phyloP scores from a whole-genome alignment of 1,140 invertebrate genomes.

The Neoseiulus cucumeris region DNA sequence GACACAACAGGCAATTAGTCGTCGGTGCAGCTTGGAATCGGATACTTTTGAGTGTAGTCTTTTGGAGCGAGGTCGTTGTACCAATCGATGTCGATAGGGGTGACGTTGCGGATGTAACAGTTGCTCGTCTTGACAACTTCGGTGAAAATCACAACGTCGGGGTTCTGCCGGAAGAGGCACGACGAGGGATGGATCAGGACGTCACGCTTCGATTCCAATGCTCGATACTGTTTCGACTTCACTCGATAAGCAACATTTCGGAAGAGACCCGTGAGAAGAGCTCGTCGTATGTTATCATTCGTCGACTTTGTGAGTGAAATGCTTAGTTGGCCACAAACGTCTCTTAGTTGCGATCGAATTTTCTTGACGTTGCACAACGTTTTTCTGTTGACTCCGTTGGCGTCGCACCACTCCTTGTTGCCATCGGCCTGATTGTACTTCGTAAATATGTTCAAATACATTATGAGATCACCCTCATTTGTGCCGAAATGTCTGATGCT shows the following conservation, averaged over 20 bases:
- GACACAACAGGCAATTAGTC: background rate
- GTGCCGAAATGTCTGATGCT: constrained; percentile 49
- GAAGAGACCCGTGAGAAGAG: constrained; percentile 47
- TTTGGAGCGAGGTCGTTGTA: background rate
- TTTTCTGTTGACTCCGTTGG: constrained; percentile 65
- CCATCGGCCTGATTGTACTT: constrained; percentile 47
- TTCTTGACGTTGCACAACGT: constrained; percentile 62
- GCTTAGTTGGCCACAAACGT: constrained; percentile 42
- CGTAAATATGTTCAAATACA: constrained; percentile 67
- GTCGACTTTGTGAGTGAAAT: background rate
- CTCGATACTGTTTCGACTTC: background rate
- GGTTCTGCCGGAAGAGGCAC: constrained; percentile 46
- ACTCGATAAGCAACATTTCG: constrained; percentile 59
- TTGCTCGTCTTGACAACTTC: constrained; percentile 68
- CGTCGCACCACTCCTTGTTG: constrained; percentile 71
- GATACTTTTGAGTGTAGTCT: background rate
- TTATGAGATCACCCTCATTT: constrained; percentile 75
- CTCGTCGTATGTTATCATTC: background rate
- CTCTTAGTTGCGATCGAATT: constrained; percentile 56
- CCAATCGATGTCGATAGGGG: background rate
- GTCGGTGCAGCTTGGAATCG: background rate
- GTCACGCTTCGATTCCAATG: constrained; percentile 32
- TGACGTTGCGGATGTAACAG: constrained; percentile 44
- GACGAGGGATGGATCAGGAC: constrained; percentile 67
- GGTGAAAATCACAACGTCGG: constrained; percentile 60